Conservation (phyloP, 35 echinoderm and acorn worm genomes). For the Lytechinus pictus region DNA sequence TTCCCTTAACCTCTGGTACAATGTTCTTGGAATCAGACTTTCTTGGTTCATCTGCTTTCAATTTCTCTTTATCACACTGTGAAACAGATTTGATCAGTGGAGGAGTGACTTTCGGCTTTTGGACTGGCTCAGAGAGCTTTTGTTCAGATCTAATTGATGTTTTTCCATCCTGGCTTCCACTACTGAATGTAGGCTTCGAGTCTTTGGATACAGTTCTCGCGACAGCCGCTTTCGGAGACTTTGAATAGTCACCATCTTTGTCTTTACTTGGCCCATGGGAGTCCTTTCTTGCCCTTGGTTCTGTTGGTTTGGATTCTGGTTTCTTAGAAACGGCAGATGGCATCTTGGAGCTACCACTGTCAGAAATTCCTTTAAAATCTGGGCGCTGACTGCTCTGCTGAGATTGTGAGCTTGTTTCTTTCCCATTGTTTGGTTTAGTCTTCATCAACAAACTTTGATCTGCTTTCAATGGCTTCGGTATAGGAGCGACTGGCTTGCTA, state of each 20-base stretch:
- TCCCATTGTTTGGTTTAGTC: conserved; percentile 13
- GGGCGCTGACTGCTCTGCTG: background rate
- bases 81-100: conserved; percentile 31
- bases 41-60: conserved; percentile 1
- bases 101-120: conserved; percentile 45
- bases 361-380: background rate
- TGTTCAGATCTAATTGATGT: background rate
- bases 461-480: background rate
- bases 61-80: conserved; percentile 23
- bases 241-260: conserved; percentile 40
- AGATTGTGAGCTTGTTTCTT: conserved; percentile 15
- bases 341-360: background rate
- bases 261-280: conserved; percentile 27
- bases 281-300: conserved; percentile 25
- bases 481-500: background rate
- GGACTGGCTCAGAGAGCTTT: background rate
- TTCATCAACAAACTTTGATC: background rate
- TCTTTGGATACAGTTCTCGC: conserved; percentile 26
- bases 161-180: conserved; percentile 6
- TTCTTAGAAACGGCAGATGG: conserved; percentile 28
- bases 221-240: background rate
- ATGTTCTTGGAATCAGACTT: background rate
- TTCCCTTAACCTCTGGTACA: conserved; percentile 15
- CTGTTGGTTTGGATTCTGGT: conserved; percentile 36
- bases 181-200: background rate